These are phyloP conservation scores for Cydia fagiglandana DNA, from an alignment of 1,140 invertebrate species.

Conservation along the genomic window DNA sequence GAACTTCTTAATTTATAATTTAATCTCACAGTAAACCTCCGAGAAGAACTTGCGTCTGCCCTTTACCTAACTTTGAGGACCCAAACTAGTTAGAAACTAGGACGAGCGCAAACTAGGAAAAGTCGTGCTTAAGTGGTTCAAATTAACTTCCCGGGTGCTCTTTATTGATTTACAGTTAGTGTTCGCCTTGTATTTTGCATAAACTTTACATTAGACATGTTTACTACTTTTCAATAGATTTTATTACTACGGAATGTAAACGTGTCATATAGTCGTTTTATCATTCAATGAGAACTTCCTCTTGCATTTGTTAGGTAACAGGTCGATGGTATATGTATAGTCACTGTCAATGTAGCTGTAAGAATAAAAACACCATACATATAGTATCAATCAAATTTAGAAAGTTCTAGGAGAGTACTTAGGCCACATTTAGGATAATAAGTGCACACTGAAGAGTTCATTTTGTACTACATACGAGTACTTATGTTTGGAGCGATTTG, in stretches of 20 bases:
- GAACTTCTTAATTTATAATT: too few species aligned
- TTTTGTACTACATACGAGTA: too few species aligned
- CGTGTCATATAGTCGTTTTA: neutral
- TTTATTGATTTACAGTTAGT: neutral
- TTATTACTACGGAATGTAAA: neutral
- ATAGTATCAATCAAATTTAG: too few species aligned
- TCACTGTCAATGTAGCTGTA: neutral
- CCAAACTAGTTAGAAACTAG: too few species aligned
- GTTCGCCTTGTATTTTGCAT: neutral
- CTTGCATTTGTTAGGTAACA: neutral
- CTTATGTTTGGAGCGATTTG: too few species aligned
- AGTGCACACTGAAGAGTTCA: too few species aligned
- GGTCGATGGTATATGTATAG: neutral
- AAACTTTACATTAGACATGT: slow-evolving; percentile 19
- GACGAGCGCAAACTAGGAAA: neutral
- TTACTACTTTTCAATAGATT: slow-evolving; percentile 15
- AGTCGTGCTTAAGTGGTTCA: neutral
- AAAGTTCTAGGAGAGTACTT: neutral
- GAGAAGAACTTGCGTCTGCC: too few species aligned
- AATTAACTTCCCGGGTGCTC: neutral
- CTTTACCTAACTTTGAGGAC: too few species aligned
- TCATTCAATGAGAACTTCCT: slow-evolving; percentile 1
- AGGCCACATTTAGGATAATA: too few species aligned
- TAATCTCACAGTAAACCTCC: neutral
- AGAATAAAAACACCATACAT: too few species aligned